Evolutionary conservation across 2,797 vertebrate species (phyloP).

Genomic region (Tympanoctomys barrerae): DNA sequence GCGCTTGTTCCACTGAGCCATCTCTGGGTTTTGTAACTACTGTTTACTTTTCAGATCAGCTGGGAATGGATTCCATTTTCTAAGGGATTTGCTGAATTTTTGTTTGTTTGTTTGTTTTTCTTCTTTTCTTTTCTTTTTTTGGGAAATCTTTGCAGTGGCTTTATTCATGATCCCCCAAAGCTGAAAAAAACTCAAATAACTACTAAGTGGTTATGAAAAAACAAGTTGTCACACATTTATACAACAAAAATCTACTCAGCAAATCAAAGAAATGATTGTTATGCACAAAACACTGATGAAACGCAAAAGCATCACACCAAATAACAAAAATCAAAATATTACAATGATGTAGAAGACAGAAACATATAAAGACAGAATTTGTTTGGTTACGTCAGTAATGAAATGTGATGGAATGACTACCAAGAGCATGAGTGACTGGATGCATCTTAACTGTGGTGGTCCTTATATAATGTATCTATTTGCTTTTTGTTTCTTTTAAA

Average conservation of each 20-base stretch:
- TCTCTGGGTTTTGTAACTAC: neutral
- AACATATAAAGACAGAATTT: neutral
- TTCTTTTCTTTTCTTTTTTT: no score
- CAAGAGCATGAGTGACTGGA: neutral
- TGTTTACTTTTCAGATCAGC: neutral
- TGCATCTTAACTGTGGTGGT: neutral
- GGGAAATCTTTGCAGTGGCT: neutral
- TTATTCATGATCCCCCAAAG: neutral
- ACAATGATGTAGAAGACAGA: neutral
- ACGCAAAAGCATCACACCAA: neutral
- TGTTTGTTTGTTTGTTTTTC: no score
- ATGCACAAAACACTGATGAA: neutral
- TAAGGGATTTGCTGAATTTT: neutral
- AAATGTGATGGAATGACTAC: neutral
- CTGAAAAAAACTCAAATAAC: neutral
- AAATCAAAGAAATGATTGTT: constrained; percentile 29
- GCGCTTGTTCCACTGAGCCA: no score
- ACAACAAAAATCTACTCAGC: neutral
- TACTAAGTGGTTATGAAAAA: neutral
- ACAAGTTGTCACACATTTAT: neutral
- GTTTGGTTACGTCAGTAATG: neutral
- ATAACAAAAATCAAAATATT: neutral
- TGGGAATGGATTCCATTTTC: neutral
- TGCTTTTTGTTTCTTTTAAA: neutral
- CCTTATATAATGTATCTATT: constrained; percentile 1